A percentile compares a stretch with the other conserved stretches of the same genome.
These are phyloP conservation scores for Papilio xuthus DNA, from an alignment of 1,140 invertebrate species.

Conservation along the genomic window DNA sequence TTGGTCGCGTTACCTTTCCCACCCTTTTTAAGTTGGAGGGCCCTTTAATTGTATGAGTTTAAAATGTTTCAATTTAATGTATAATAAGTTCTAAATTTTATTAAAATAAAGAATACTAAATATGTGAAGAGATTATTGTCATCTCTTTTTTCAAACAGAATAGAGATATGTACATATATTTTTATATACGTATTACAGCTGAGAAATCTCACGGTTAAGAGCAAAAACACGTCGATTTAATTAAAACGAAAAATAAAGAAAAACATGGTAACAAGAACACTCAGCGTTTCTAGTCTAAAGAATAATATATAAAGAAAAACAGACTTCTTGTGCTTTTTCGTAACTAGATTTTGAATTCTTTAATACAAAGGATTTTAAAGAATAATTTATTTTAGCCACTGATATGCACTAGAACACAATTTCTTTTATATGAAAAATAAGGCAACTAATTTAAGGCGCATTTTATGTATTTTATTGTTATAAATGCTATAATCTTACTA, in stretches of 20 bases:
- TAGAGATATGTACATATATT: not conserved
- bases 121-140: not conserved
- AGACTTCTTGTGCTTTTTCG: not conserved
- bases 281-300: not conserved
- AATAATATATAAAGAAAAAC: not conserved
- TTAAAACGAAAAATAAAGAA: conserved; percentile 1
- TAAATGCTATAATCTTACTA: too few species aligned
- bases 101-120: not conserved
- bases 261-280: not conserved
- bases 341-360: conserved; percentile 6
- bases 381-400: too few species aligned
- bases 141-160: not conserved
- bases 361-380: not conserved
- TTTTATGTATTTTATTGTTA: too few species aligned
- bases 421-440: too few species aligned
- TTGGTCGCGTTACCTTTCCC: too few species aligned
- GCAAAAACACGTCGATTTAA: conserved; percentile 13
- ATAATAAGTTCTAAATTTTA: too few species aligned
- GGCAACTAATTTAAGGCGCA: too few species aligned
- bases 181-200: not conserved
- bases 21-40: too few species aligned
- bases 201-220: not conserved
- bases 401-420: too few species aligned
- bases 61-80: too few species aligned
- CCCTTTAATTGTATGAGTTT: too few species aligned